Conservation (phyloP, 1,140 invertebrate genomes). For the Meloidogyne exigua region DNA sequence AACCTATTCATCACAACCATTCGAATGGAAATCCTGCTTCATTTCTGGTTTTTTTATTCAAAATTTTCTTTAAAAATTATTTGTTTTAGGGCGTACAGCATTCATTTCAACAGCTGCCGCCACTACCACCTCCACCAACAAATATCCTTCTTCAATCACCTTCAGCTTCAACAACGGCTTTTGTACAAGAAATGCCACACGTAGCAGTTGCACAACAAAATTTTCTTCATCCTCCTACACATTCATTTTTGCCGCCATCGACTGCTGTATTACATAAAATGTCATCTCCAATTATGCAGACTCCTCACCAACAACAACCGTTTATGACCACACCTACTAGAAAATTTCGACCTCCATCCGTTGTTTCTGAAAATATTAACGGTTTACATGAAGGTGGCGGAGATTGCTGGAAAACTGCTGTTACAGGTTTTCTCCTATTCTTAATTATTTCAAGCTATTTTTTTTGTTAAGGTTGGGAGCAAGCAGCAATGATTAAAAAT, state of each 20-base stretch:
- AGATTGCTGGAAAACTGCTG: constrained; percentile 38
- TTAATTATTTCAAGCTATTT: background rate
- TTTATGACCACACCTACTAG: background rate
- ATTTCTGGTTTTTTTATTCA: background rate
- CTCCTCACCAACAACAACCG: background rate
- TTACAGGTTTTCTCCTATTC: constrained; percentile 17
- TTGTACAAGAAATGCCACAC: too few relatives aligned
- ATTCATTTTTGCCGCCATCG: background rate
- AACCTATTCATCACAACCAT: background rate
- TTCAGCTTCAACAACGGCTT: background rate
- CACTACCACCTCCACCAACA: background rate
- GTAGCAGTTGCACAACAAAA: background rate
- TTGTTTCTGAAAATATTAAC: background rate
- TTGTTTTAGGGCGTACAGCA: background rate
- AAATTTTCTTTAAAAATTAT: background rate
- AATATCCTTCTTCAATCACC: background rate
- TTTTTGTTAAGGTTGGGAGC: constrained; percentile 30
- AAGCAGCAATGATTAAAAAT: constrained; percentile 47
- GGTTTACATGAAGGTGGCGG: background rate
- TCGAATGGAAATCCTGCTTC: background rate
- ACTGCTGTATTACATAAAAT: background rate
- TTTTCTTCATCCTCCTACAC: background rate
- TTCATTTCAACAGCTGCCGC: background rate
- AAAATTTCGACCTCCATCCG: background rate
- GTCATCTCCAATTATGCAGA: background rate